Base-by-base conservation (phyloP, 2,113 vertebrate species). In the Epinephelus lanceolatus region DNA sequence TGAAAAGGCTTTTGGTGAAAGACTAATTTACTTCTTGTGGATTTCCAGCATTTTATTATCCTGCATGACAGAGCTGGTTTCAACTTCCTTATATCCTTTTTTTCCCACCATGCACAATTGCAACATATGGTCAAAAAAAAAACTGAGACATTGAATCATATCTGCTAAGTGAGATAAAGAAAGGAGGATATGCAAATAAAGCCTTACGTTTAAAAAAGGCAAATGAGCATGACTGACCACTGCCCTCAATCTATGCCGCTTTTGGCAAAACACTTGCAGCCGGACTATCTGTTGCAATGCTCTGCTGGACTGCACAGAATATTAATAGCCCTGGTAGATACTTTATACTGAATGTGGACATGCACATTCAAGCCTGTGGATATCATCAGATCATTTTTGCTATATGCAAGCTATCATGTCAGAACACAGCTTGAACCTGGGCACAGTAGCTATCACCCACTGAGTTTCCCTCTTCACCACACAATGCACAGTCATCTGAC, bases 251-350 rank as follows among this genome's bases (percentile, higher is more conserved):
- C 13, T 60, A 40, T 23, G 12, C 55, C 61, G 61, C 70, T 70
- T 63, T 76, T 57, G 55, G 55, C 53, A 55, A 80, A 78, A 78
- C 17, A 52, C 27, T 69, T 67, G 23, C 76, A 76, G 78, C 47
- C 66, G 3, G 60, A 42, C 33, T 47, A 56, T 67, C 59, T 75
- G 63, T 45, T 72, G 89, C 56, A 84, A 40, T 45, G 69, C 59
- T 73, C 55, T 13, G 33, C 73, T 65, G 62, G 33, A 40, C 70
- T 23, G 40, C 60, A 56, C 51, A 47, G 79, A 76, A 71, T 89
- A 93, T 84, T 89, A 91, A 91, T 91, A 91, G 81, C 68, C 37
- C 8, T 27, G 14, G 45, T 30, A 65, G 83, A 76, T 68, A 85
- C 25, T 80, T 70, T 61, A 84, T 70, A 84, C 71, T 81, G 60